Percentiles rank a stretch among this genome's conserved stretches.
Evolutionary conservation across 2,888 invertebrate species (phyloP).

Genomic region (Hedychridium roseum): DNA sequence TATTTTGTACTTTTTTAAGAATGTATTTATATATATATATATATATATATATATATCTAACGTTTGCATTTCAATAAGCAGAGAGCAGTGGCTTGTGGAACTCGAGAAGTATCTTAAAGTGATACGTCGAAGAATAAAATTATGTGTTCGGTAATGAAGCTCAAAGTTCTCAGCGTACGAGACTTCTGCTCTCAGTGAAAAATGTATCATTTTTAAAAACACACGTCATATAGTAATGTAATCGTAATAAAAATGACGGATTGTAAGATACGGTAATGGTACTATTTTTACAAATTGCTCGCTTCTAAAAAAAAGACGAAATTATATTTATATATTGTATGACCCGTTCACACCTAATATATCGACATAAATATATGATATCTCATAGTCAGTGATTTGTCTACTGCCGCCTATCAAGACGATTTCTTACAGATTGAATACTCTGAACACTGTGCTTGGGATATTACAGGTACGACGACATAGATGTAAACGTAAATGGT

Average conservation of each 20-base stretch:
- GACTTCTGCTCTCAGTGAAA: conserved; percentile 37
- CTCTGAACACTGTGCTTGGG: conserved; percentile 17
- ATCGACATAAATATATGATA: conserved; percentile 47
- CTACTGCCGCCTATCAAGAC: no score
- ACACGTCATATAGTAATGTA: conserved; percentile 39
- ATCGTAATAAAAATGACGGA: conserved; percentile 19
- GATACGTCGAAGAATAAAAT: background rate
- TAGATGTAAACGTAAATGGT: conserved; percentile 6
- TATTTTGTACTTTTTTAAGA: conserved; percentile 60
- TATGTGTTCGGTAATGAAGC: background rate
- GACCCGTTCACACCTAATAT: conserved; percentile 33
- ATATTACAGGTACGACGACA: conserved; percentile 36
- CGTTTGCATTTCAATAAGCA: conserved; percentile 12
- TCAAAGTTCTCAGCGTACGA: conserved; percentile 17
- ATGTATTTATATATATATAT: conserved; percentile 52
- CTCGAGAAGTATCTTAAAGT: background rate
- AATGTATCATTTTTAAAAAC: conserved; percentile 30
- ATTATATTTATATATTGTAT: conserved; percentile 48
- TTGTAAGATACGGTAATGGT: conserved; percentile 9
- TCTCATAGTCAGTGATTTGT: no score
- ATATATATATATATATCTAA: conserved; percentile 18
- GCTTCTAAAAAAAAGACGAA: conserved; percentile 28
- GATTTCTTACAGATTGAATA: conserved; percentile 34
- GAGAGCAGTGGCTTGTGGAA: background rate
- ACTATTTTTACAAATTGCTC: conserved; percentile 41